These are phyloP conservation scores for Fistularia commersonii DNA, from an alignment of 2,797 vertebrate genomes.

Conservation along the genomic window DNA sequence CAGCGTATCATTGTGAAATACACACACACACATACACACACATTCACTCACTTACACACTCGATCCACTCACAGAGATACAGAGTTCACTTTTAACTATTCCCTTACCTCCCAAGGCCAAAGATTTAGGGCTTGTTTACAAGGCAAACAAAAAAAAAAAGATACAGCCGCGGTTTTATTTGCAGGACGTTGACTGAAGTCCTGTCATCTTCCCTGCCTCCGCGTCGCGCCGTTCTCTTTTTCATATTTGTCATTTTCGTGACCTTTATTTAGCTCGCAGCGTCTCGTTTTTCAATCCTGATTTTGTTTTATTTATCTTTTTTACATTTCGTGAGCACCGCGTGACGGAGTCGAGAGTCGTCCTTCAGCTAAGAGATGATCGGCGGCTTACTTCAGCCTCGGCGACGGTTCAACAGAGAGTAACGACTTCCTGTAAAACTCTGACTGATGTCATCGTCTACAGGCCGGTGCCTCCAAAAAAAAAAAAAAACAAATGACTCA, in stretches of 20 bases:
- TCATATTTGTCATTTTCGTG: not conserved
- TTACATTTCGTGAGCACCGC: too few species aligned
- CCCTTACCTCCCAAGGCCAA: conserved; percentile 59
- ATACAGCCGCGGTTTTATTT: conserved; percentile 44
- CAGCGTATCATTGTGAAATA: conserved; percentile 69
- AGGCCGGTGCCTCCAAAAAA: too few species aligned
- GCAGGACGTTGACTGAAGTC: conserved; percentile 23
- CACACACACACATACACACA: conserved; percentile 28
- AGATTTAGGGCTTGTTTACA: conserved; percentile 61
- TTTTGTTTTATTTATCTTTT: not conserved
- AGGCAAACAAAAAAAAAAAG: conserved; percentile 44
- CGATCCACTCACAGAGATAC: conserved; percentile 28
- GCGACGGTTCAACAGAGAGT: conserved; percentile 19
- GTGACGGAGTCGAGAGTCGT: too few species aligned
- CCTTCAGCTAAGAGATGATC: too few species aligned
- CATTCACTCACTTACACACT: conserved; percentile 34
- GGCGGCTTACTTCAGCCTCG: too few species aligned
- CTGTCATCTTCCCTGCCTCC: conserved; percentile 4
- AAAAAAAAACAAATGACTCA: too few species aligned
- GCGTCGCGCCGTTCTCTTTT: not conserved
- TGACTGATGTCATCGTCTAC: conserved; percentile 50
- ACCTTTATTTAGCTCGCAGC: conserved; percentile 8
- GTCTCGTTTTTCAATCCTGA: conserved; percentile 22
- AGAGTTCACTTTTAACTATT: conserved; percentile 62
- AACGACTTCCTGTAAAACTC: conserved; percentile 50